Evolutionary conservation across 1,140 invertebrate species (phyloP), one percentile per base, ranked within the genome.

Genomic region (Drosophila sp.): DNA sequence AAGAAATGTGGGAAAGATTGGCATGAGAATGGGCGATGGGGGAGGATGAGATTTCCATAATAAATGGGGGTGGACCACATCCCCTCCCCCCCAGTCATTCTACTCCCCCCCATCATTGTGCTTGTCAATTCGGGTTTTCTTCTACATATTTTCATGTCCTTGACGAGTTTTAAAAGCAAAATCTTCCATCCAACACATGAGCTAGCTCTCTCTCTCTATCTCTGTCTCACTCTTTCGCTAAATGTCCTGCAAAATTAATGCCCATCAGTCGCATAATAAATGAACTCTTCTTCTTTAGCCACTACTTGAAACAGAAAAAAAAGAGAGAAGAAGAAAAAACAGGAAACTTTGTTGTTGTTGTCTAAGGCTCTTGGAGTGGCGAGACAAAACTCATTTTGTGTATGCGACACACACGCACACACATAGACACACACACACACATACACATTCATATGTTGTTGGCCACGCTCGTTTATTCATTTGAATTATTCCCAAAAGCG

Each of bases 401-500:
- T 87, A 89, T 87, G 84, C 83, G 77, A 70, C 83, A 83, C 84
- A 84, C 84, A 86, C 33, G 7, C 10, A 7, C 33, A 38, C 35
- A 38, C 35, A 47, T 1, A 47, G 23, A 27, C 44, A 50, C 2
- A 47, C 44, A 8, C 1, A 17, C 23, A 47, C 44, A 50, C 44
- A 47, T 23, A 50, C 44, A 50, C 44, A 50, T 10, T 2, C 27
- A 23, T 27, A 17, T 50, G 23, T 50, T 89, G 76, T 77, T 80
- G 76, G 76, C 80, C 70, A 83, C 85, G 80, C 84, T 89, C 80
- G 89, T 80, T 90, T 85, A 90, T 90, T 90, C 87, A 90, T 90
- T 90, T 90, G 87, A 91, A 90, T 90, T 90, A 90, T 90, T 90
- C 89, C 89, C 89, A 83, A 84, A 91, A 90, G 89, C 89, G 80